Conservation (phyloP, 2,797 vertebrate species). For the Gymnothorax javanicus region DNA sequence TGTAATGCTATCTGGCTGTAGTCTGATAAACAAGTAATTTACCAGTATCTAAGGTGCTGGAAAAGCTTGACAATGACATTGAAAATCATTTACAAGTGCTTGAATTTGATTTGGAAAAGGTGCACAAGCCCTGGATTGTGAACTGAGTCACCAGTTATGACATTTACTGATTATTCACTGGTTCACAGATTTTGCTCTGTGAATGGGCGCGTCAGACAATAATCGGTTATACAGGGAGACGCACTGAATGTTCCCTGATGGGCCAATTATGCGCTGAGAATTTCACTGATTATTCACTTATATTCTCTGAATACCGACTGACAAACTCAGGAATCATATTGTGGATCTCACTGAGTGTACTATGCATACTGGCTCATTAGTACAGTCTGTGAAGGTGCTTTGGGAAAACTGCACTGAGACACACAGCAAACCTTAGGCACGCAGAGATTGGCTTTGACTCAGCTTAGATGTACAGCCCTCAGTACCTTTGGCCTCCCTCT, state of each 20-base stretch:
- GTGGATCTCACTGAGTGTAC: background rate
- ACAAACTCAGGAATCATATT: background rate
- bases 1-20: too few species aligned
- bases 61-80: too few species aligned
- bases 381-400: background rate
- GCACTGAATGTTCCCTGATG: background rate
- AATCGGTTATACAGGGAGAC: background rate
- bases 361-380: background rate
- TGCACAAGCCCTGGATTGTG: too few species aligned
- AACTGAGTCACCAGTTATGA: too few species aligned
- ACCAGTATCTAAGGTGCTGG: too few species aligned
- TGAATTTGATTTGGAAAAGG: too few species aligned
- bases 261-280: background rate
- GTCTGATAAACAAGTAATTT: too few species aligned
- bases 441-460: background rate
- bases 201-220: too few species aligned
- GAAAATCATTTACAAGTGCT: too few species aligned
- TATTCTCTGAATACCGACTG: background rate
- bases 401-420: background rate
- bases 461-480: background rate
- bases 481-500: background rate
- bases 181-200: too few species aligned
- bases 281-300: background rate
- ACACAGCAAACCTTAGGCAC: background rate
- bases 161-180: too few species aligned